phyloP scores from a whole-genome alignment of 2,113 vertebrate species.

The Petaurus breviceps region DNA sequence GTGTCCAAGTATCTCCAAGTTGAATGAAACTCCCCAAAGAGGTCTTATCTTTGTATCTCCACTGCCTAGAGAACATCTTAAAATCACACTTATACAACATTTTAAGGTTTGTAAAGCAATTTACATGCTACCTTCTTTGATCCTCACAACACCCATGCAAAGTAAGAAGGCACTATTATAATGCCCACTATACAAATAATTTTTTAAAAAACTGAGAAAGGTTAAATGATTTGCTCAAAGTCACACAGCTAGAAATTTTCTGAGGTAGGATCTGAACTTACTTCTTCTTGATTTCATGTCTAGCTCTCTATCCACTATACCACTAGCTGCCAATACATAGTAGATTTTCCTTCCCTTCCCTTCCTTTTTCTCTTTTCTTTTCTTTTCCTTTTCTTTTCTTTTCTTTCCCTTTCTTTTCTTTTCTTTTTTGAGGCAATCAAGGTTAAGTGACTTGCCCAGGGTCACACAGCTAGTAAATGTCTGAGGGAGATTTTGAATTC shows the following conservation, averaged over 20 bases:
- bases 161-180: background rate
- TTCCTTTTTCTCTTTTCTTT: background rate
- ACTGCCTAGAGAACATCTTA: background rate
- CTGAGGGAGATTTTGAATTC: background rate
- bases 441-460: background rate
- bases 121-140: background rate
- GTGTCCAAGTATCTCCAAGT: background rate
- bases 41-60: background rate
- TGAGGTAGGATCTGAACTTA: background rate
- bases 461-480: background rate
- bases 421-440: background rate
- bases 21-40: background rate
- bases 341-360: no score
- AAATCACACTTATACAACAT: background rate
- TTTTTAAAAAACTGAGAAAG: background rate
- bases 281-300: background rate
- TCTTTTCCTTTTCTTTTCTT: background rate
- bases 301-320: background rate
- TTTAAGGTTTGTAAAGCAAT: background rate
- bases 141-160: background rate
- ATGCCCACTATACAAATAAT: background rate
- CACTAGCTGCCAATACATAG: background rate
- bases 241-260: background rate
- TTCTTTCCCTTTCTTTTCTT: background rate
- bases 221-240: background rate